These are phyloP conservation scores for Xiphophorus couchianus DNA, from an alignment of 2,113 vertebrate genomes.

Conservation along the genomic window DNA sequence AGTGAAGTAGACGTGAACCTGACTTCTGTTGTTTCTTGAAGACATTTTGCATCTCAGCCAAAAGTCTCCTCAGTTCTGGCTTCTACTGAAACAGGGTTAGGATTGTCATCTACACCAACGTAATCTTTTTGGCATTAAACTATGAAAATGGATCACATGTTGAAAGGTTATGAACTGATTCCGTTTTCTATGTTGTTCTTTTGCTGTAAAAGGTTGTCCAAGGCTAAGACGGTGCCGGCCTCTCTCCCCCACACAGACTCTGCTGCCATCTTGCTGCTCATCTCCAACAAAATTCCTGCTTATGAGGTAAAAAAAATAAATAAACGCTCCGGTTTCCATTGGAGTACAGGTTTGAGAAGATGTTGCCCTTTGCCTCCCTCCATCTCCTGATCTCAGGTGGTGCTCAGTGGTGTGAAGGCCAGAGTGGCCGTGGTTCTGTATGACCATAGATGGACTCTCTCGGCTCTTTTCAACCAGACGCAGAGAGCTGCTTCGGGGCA, in stretches of 20 bases:
- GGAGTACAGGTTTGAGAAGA: background rate
- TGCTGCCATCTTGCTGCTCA: slow-evolving; percentile 73
- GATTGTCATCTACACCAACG: background rate
- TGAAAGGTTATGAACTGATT: no score
- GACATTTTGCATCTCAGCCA: background rate
- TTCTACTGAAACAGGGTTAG: background rate
- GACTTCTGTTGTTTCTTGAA: background rate
- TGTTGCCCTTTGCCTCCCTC: background rate
- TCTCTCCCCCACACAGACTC: background rate
- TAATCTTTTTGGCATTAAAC: background rate
- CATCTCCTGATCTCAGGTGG: slow-evolving; percentile 71
- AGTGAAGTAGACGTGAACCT: background rate
- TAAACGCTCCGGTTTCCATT: no score
- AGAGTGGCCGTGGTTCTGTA: slow-evolving; percentile 79
- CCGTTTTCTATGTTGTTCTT: background rate
- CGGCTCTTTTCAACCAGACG: slow-evolving; percentile 76
- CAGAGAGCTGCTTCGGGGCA: slow-evolving; percentile 75
- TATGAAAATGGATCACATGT: background rate
- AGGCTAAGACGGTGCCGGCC: slow-evolving; percentile 20
- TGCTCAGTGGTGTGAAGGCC: slow-evolving; percentile 78
- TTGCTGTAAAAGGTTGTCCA: slow-evolving; percentile 18
- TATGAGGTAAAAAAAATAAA: slow-evolving; percentile 79
- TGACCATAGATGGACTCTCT: slow-evolving; percentile 81
- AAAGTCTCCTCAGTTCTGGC: background rate
- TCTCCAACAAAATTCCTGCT: slow-evolving; percentile 84